Conservation (phyloP, 2,113 vertebrate genomes). For the Misgurnus anguillicaudatus region DNA sequence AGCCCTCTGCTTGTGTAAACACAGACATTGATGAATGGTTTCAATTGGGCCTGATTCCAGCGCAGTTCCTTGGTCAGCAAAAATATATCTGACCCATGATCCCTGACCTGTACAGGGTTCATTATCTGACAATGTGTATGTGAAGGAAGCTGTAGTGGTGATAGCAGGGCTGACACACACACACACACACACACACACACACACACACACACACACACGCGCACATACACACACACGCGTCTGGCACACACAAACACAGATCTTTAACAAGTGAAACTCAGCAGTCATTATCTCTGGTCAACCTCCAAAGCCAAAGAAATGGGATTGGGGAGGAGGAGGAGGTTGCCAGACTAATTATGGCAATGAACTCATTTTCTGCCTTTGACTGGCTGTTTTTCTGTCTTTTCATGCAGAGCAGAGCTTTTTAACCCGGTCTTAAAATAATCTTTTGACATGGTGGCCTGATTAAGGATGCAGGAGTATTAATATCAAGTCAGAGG, state of each 20-base stretch:
- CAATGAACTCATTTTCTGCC: constrained; percentile 71
- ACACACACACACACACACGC: constrained; percentile 10
- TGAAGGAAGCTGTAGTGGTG: neutral
- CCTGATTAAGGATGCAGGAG: constrained; percentile 67
- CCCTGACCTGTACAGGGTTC: constrained; percentile 53
- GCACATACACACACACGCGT: neutral
- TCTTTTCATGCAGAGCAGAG: constrained; percentile 61
- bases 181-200: constrained; percentile 12
- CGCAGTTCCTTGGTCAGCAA: constrained; percentile 63
- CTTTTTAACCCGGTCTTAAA: constrained; percentile 66
- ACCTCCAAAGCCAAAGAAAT: constrained; percentile 58
- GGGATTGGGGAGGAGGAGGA: constrained; percentile 38
- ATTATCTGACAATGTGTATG: constrained; percentile 48
- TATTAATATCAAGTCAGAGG: constrained; percentile 63
- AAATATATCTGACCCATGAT: constrained; percentile 42
- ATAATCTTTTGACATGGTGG: constrained; percentile 71
- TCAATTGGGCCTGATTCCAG: constrained; percentile 35
- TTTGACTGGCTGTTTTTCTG: constrained; percentile 60
- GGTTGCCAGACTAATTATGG: constrained; percentile 66
- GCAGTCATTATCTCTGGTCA: constrained; percentile 68
- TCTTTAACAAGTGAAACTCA: constrained; percentile 51
- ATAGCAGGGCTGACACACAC: neutral
- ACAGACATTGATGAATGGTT: constrained; percentile 71
- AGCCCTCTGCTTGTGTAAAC: constrained; percentile 34
- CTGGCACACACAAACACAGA: neutral